A percentile compares a stretch with the other conserved stretches of the same genome.
Conservation (phyloP, 2,113 vertebrate species). For the Trochalopteron elliotii region DNA sequence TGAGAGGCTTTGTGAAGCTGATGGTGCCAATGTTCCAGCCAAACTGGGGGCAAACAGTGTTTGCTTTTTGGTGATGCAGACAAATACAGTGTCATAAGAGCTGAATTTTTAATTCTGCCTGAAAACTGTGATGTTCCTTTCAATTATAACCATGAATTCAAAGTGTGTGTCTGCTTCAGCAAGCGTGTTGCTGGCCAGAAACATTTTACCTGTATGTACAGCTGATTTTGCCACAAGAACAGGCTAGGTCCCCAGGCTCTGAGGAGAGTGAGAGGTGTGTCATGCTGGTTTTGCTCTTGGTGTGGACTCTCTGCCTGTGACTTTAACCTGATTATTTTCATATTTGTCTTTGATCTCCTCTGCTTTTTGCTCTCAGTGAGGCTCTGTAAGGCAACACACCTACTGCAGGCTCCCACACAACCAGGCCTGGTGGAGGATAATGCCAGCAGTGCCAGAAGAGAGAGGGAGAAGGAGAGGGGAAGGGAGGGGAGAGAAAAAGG, state of each 20-base stretch:
- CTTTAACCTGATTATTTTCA: conserved; percentile 18
- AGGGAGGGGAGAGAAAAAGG: background rate
- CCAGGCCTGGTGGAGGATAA: background rate
- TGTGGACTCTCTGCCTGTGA: background rate
- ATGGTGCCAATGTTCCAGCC: background rate
- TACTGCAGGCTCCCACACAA: background rate
- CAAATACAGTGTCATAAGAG: rapidly evolving
- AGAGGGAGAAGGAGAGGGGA: background rate
- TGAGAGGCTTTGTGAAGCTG: background rate
- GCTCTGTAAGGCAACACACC: background rate
- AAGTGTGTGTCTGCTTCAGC: background rate
- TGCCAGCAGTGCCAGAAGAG: background rate
- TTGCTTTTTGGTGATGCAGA: rapidly evolving
- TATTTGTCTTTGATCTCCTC: conserved; percentile 37
- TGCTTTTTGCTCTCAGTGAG: background rate
- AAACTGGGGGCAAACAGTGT: background rate
- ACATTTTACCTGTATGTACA: background rate
- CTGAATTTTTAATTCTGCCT: background rate
- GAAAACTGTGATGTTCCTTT: background rate
- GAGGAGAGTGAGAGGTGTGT: background rate
- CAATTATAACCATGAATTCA: background rate
- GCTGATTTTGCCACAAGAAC: background rate
- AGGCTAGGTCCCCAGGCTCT: background rate
- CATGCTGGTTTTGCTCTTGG: background rate
- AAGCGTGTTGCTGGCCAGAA: background rate